phyloP scores from a whole-genome alignment of 64 coral and sea anemone genomes.

The Dendrophyllia cribrosa region DNA sequence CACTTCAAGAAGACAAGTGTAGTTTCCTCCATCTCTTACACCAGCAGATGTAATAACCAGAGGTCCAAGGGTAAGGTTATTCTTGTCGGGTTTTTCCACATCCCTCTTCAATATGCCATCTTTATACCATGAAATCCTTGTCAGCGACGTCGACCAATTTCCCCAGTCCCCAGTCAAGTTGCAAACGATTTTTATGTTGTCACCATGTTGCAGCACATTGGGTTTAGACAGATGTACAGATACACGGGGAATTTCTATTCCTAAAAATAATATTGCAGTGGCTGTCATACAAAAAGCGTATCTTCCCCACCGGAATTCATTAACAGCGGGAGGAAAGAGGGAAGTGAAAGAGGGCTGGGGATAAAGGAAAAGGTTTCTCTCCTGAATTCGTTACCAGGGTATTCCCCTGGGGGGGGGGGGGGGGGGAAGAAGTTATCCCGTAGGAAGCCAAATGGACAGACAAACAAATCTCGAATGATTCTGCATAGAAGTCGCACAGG shows the following conservation, averaged over 20 bases:
- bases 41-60: background rate
- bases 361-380: no score
- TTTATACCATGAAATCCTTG: background rate
- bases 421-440: no score
- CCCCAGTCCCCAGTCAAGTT: background rate
- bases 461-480: no score
- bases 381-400: no score
- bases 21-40: background rate
- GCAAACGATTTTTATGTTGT: background rate
- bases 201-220: background rate
- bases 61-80: background rate
- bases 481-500: no score
- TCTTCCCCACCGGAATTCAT: no score
- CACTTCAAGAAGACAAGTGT: slow-evolving; percentile 7
- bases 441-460: no score
- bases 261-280: background rate
- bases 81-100: background rate
- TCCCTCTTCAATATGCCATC: background rate
- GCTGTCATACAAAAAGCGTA: no score
- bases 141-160: background rate
- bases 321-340: no score
- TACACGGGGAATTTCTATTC: background rate
- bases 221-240: background rate
- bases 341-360: no score
- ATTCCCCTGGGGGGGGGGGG: no score